Percentiles rank a stretch among this genome's conserved stretches.
Conservation (phyloP, 2,797 vertebrate species). For the Sciurus vulgaris region DNA sequence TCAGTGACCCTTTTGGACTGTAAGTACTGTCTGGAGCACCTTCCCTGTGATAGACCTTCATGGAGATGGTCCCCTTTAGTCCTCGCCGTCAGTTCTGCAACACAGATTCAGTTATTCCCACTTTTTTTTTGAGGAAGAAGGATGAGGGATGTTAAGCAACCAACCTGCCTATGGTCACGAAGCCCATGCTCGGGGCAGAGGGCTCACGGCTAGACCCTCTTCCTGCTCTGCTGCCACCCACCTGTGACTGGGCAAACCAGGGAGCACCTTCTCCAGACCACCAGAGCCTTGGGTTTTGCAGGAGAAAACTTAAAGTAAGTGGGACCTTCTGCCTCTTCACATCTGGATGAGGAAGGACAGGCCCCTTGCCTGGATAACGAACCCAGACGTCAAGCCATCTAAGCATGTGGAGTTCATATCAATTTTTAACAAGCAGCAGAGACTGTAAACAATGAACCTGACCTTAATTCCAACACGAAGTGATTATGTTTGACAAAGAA, state of each 20-base stretch:
- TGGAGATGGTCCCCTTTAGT: not conserved
- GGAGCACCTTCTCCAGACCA: not conserved
- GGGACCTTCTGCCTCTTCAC: not conserved
- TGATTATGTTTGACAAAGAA: conserved; percentile 74
- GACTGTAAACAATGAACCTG: conserved; percentile 50
- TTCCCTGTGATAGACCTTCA: not conserved
- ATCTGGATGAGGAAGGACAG: not conserved
- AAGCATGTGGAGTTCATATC: conserved; percentile 43
- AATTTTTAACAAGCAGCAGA: conserved; percentile 52
- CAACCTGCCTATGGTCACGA: not conserved
- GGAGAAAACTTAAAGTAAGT: not conserved
- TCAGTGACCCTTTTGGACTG: not conserved
- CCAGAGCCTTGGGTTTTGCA: not conserved
- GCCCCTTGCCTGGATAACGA: not conserved
- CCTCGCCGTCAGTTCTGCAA: not conserved
- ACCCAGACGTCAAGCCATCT: not conserved
- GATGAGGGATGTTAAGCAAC: not conserved
- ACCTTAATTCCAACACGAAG: conserved; percentile 72
- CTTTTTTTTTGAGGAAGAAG: not conserved
- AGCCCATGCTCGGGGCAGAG: not conserved
- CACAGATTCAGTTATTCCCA: not conserved
- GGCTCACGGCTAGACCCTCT: not conserved
- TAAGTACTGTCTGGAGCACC: not conserved
- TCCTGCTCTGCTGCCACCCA: not conserved
- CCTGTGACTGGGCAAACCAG: not conserved